These are phyloP conservation scores for Halcyon leucocephala DNA, from an alignment of 2,797 vertebrate genomes.

Conservation along the genomic window DNA sequence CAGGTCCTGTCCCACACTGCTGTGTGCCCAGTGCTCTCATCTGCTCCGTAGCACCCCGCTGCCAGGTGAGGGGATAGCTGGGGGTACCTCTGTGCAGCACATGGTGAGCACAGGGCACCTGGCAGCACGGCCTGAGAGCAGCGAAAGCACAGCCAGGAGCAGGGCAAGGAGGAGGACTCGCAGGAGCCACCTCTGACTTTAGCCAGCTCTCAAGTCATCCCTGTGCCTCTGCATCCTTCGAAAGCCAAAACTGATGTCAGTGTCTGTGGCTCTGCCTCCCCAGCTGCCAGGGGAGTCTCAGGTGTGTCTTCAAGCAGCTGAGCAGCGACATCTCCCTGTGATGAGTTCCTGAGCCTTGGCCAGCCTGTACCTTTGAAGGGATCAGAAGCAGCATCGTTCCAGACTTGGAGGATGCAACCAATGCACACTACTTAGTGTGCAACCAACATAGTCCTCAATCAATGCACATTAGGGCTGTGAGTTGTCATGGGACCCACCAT, in stretches of 20 bases:
- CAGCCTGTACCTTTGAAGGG: background rate
- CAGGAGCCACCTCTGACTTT: background rate
- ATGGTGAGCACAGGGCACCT: fast-evolving
- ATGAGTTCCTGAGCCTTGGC: background rate
- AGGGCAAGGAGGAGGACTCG: background rate
- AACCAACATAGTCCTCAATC: background rate
- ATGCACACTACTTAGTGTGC: too few relatives aligned
- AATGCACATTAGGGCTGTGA: background rate
- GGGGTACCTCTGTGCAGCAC: background rate
- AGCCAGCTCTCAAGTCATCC: fast-evolving
- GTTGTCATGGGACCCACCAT: fast-evolving
- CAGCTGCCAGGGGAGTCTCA: background rate
- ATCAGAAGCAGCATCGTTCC: background rate
- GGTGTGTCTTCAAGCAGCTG: background rate
- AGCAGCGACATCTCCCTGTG: fast-evolving
- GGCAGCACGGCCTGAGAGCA: background rate
- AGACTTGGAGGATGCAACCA: background rate
- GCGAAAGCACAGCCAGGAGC: background rate
- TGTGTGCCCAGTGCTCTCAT: background rate
- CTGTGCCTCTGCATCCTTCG: background rate
- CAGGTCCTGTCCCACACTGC: background rate
- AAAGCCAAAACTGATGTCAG: background rate
- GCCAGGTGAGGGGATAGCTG: background rate
- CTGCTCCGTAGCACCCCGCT: background rate
- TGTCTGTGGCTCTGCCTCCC: background rate